These are phyloP conservation scores for Glaucopsyche alexis DNA, from an alignment of 2,888 invertebrate genomes.

Conservation along the genomic window DNA sequence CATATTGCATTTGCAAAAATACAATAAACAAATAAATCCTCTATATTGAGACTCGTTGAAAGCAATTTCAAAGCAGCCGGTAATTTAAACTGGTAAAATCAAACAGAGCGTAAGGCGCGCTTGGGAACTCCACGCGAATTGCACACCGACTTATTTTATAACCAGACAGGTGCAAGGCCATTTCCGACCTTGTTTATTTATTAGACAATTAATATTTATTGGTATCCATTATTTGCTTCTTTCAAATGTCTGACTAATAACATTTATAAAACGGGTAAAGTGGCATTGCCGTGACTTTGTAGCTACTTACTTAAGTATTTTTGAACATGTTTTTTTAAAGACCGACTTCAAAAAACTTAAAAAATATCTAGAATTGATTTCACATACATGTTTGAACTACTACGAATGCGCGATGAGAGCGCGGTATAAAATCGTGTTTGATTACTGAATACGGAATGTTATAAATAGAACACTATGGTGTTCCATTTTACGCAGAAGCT, in stretches of 20 bases:
- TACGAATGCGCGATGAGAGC: background rate
- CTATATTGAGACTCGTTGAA: background rate
- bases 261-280: too few species aligned
- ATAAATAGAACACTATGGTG: conserved; percentile 15
- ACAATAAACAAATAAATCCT: too few species aligned
- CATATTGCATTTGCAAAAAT: too few species aligned
- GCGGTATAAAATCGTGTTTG: background rate
- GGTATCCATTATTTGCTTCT: background rate
- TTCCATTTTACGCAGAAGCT: conserved; percentile 14
- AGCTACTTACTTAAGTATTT: too few species aligned
- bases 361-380: too few species aligned
- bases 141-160: background rate
- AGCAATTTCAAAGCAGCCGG: background rate
- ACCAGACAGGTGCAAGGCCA: background rate
- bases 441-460: background rate
- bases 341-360: too few species aligned
- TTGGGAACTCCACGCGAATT: background rate
- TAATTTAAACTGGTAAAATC: conserved; percentile 6
- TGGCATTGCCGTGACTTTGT: too few species aligned
- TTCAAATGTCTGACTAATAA: too few species aligned
- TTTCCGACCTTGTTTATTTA: background rate
- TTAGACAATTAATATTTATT: background rate
- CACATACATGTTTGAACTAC: too few species aligned
- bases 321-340: too few species aligned
- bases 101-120: conserved; percentile 9